Percentiles rank a stretch among this genome's conserved stretches.
phyloP scores from a whole-genome alignment of 2,888 invertebrate species.

The Ryuthela nishihirai region DNA sequence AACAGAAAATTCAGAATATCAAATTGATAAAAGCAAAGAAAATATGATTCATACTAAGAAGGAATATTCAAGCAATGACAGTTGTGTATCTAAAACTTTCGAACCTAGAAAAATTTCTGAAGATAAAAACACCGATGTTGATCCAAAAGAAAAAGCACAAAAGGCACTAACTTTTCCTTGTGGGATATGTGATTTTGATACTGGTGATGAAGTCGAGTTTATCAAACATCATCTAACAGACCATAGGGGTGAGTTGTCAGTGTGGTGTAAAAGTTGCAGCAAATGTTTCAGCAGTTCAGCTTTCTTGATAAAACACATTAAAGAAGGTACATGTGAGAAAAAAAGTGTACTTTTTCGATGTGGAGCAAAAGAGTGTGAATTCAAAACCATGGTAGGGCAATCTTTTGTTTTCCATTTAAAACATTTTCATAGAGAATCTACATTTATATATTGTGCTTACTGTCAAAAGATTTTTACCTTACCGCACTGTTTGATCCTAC shows the following conservation, averaged over 20 bases:
- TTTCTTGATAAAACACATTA: slow-evolving; percentile 26
- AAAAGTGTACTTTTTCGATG: slow-evolving; percentile 28
- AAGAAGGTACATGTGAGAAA: slow-evolving; percentile 11
- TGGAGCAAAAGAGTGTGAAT: slow-evolving; percentile 27
- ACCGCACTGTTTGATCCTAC: slow-evolving; percentile 34
- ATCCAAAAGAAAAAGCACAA: too few relatives aligned
- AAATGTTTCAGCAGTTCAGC: slow-evolving; percentile 32
- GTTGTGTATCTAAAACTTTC: too few relatives aligned
- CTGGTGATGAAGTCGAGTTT: slow-evolving; percentile 17
- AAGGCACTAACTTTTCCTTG: slow-evolving; percentile 17
- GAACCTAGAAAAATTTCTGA: too few relatives aligned
- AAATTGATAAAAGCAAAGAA: too few relatives aligned
- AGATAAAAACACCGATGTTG: too few relatives aligned
- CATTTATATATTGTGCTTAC: slow-evolving; percentile 31
- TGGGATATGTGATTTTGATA: slow-evolving; percentile 21
- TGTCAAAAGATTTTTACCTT: slow-evolving; percentile 34
- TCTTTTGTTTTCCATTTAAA: slow-evolving; percentile 31
- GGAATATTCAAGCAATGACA: too few relatives aligned
- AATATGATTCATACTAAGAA: too few relatives aligned
- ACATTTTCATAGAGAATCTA: slow-evolving; percentile 28
- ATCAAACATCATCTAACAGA: slow-evolving; percentile 32
- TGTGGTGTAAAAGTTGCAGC: slow-evolving; percentile 33
- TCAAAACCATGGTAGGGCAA: slow-evolving; percentile 25
- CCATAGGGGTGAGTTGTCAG: slow-evolving; percentile 24
- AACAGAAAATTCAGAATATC: too few relatives aligned